A percentile compares a stretch with the other conserved stretches of the same genome.
phyloP scores from a whole-genome alignment of 2,797 vertebrate species.

The Cyclopterus lumpus region DNA sequence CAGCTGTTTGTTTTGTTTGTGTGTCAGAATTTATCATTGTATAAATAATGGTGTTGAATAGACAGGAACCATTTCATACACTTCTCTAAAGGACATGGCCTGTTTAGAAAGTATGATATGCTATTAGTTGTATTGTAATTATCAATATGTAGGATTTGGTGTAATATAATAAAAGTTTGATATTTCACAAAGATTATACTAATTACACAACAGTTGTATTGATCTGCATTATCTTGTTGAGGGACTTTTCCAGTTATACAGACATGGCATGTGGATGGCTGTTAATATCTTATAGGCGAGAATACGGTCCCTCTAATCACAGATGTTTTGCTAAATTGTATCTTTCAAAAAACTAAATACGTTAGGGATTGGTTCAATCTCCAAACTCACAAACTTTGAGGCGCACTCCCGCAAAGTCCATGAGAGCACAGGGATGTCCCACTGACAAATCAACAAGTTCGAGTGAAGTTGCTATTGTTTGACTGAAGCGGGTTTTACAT shows the following conservation, averaged over 20 bases:
- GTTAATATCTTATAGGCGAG: no score
- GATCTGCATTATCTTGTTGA: slow-evolving; percentile 11
- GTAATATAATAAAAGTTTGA: not conserved
- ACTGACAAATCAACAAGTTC: no score
- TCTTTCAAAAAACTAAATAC: not conserved
- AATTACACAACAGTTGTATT: not conserved
- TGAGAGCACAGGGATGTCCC: no score
- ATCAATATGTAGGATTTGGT: not conserved
- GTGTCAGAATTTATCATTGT: slow-evolving; percentile 23
- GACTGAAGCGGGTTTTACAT: no score
- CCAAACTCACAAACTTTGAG: no score
- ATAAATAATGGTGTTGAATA: slow-evolving; percentile 8
- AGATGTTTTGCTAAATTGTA: not conserved
- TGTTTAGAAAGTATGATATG: not conserved
- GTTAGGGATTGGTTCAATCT: no score
- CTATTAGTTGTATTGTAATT: not conserved
- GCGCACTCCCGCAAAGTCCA: no score
- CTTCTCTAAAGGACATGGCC: not conserved
- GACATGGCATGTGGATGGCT: not conserved
- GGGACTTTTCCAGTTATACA: not conserved
- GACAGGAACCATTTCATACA: not conserved
- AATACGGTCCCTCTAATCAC: not conserved
- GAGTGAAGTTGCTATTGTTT: no score
- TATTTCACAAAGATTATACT: not conserved
- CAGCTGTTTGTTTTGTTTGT: slow-evolving; percentile 24